Conservation (phyloP, 2,888 invertebrate species). For the Exephanes ischioxanthus region DNA sequence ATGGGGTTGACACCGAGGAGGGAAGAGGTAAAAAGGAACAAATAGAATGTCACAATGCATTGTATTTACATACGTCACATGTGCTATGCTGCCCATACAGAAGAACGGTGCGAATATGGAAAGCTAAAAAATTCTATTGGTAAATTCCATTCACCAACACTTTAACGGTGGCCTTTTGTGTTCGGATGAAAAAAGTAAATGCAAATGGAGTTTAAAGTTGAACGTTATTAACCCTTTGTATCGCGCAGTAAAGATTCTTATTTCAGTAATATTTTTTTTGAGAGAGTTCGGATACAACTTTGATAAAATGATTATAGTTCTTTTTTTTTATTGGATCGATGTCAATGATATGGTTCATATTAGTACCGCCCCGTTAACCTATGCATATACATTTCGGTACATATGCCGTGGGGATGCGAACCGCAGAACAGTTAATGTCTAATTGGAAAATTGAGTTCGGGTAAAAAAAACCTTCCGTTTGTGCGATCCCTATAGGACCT, state of each 20-base stretch:
- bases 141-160: not conserved
- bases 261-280: not conserved
- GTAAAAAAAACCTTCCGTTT: slow-evolving; percentile 67
- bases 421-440: slow-evolving; percentile 73
- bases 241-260: not conserved
- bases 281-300: not conserved
- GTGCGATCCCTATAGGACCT: slow-evolving; percentile 31
- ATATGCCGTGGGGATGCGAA: slow-evolving; percentile 55
- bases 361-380: not conserved
- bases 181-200: not conserved
- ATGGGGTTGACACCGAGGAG: slow-evolving; percentile 1
- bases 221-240: not conserved
- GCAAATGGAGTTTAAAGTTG: not conserved
- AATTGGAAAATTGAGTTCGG: slow-evolving; percentile 80
- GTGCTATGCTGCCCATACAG: not conserved
- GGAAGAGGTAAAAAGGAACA: not conserved
- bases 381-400: not conserved
- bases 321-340: not conserved
- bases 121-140: not conserved
- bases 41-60: slow-evolving; percentile 1
- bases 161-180: not conserved
- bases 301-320: not conserved
- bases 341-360: not conserved
- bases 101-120: not conserved
- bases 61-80: slow-evolving; percentile 6